These are phyloP conservation scores for Pharmacophagus antenor DNA, from an alignment of 2,888 invertebrate species.

Conservation along the genomic window DNA sequence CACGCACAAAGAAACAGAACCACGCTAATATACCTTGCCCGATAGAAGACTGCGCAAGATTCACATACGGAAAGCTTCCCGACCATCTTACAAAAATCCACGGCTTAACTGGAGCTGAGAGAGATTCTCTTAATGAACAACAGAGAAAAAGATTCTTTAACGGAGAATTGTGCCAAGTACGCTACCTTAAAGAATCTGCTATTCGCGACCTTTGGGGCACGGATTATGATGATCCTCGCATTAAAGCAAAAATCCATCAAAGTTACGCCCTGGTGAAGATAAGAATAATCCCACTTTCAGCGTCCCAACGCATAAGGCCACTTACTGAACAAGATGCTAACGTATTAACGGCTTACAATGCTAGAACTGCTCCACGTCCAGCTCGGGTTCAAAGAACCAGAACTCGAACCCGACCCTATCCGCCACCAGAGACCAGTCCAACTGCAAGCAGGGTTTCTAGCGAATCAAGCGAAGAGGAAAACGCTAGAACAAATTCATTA, in stretches of 20 bases:
- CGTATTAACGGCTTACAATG: slow-evolving; percentile 76
- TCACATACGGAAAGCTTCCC: slow-evolving; percentile 77
- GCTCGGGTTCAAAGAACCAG: slow-evolving; percentile 62
- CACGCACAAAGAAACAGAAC: slow-evolving; percentile 76
- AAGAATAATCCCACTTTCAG: slow-evolving; percentile 73
- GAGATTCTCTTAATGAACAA: slow-evolving; percentile 74
- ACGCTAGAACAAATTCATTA: slow-evolving; percentile 56
- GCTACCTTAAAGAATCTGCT: slow-evolving; percentile 75
- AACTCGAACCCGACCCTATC: slow-evolving; percentile 63
- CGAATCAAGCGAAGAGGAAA: slow-evolving; percentile 77
- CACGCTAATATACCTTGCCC: slow-evolving; percentile 79
- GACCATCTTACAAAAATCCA: slow-evolving; percentile 78
- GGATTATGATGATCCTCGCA: slow-evolving; percentile 74
- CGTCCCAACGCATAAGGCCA: slow-evolving; percentile 69
- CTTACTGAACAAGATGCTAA: slow-evolving; percentile 77
- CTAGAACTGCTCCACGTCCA: slow-evolving; percentile 72
- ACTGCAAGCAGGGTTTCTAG: slow-evolving; percentile 65
- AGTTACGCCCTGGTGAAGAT: slow-evolving; percentile 76
- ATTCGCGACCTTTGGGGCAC: slow-evolving; percentile 77
- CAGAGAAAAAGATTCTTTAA: slow-evolving; percentile 77
- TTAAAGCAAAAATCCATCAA: slow-evolving; percentile 74
- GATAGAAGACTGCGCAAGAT: slow-evolving; percentile 76
- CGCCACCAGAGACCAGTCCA: slow-evolving; percentile 56
- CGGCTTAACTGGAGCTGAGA: slow-evolving; percentile 71
- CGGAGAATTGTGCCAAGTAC: slow-evolving; percentile 77